Conservation (phyloP, 2,888 invertebrate species). For the Acholoe squamosa region DNA sequence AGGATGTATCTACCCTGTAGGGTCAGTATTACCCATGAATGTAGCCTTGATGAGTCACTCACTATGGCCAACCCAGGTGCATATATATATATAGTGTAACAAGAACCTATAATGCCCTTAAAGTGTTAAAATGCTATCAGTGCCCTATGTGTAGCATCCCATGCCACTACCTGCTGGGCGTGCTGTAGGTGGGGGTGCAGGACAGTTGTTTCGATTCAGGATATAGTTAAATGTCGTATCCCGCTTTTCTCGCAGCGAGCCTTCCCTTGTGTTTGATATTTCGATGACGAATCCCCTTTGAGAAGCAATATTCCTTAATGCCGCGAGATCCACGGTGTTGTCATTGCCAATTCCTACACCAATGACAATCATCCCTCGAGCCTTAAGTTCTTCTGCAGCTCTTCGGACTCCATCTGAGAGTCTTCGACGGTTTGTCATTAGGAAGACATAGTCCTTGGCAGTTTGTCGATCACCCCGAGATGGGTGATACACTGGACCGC, state of each 20-base stretch:
- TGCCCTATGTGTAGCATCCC: too few relatives aligned
- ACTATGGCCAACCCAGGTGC: too few relatives aligned
- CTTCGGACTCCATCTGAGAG: not conserved
- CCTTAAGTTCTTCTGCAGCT: not conserved
- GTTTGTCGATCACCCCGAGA: not conserved
- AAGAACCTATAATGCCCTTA: too few relatives aligned
- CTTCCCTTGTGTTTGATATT: not conserved
- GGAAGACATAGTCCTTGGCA: slow-evolving; percentile 36
- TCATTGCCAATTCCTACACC: not conserved
- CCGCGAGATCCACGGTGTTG: slow-evolving; percentile 4
- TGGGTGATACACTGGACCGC: slow-evolving; percentile 16
- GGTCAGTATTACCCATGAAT: too few relatives aligned
- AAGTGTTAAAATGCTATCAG: too few relatives aligned
- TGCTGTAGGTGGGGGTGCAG: not conserved
- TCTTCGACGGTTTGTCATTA: not conserved
- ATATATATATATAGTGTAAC: too few relatives aligned
- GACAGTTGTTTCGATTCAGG: slow-evolving; percentile 21
- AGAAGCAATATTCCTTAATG: not conserved
- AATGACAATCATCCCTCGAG: not conserved
- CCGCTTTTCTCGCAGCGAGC: not conserved
- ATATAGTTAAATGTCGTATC: not conserved
- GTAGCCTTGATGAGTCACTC: too few relatives aligned
- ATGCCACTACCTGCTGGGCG: too few relatives aligned
- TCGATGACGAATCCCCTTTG: not conserved
- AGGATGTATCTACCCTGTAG: too few relatives aligned